A percentile compares a stretch with the other conserved stretches of the same genome.
Evolutionary conservation across 2,888 invertebrate genomes (phyloP).

Genomic region (Thyatira batis): DNA sequence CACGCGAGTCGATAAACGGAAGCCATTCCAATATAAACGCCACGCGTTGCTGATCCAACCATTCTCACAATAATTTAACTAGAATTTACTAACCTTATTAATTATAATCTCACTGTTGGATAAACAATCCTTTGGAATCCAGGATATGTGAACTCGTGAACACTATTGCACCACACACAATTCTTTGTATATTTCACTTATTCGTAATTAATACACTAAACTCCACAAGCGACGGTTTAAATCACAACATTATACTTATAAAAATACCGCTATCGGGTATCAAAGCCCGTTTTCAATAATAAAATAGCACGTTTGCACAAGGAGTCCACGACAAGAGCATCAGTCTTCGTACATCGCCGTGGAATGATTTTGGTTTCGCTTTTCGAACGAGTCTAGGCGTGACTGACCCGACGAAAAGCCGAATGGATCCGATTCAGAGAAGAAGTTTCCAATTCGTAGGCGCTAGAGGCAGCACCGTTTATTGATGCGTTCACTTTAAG

Average conservation of each 20-base stretch:
- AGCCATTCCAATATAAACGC: conserved; percentile 73
- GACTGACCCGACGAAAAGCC: conserved; percentile 74
- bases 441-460: conserved; percentile 23
- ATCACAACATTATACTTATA: conserved; percentile 74
- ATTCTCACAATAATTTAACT: conserved; percentile 26
- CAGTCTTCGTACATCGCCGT: conserved; percentile 79
- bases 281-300: conserved; percentile 68
- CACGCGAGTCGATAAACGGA: conserved; percentile 80
- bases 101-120: conserved; percentile 54
- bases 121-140: conserved; percentile 76
- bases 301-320: conserved; percentile 73
- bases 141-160: conserved; percentile 56
- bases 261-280: conserved; percentile 62
- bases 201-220: conserved; percentile 65
- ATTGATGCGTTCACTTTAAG: conserved; percentile 30
- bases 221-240: conserved; percentile 68
- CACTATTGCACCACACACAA: conserved; percentile 78
- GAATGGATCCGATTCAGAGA: conserved; percentile 56
- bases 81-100: conserved; percentile 59
- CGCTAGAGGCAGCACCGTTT: conserved; percentile 55
- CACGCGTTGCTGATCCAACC: conserved; percentile 50
- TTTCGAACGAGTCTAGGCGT: conserved; percentile 82
- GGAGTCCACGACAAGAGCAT: conserved; percentile 77
- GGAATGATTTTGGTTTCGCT: conserved; percentile 79
- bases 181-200: conserved; percentile 65